Evolutionary conservation across 2,888 invertebrate genomes (phyloP), one percentile per base, ranked within the genome.

Genomic region (Apamea epomidion): DNA sequence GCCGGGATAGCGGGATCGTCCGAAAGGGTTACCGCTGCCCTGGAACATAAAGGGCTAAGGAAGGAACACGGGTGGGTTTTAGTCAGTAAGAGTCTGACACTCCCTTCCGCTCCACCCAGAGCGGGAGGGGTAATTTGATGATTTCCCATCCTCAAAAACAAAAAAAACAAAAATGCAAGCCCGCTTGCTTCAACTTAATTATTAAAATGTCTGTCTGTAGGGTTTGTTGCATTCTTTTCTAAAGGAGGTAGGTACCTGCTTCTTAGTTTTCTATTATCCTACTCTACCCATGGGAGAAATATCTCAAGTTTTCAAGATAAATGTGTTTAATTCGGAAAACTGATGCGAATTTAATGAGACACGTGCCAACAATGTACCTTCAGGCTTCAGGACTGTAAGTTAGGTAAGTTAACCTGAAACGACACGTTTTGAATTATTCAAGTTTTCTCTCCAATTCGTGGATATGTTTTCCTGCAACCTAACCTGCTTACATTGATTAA

Each of bases 401-500:
- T 64, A 42, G 65, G 48, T 37, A 64, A 77, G 42, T 78, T 64
- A 42, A 78, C 42, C 29, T 64, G 42, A 25, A 78, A 65, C 37
- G 42, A 77, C 42, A 25, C 42, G 51, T 21, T 78, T 78, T 78
- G 51, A 51, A 78, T 77, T 32, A 54, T 78, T 77, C 25, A 62
- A 64, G 16, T 42, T 32, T 64, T 64, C 29, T 25, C 37, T 18
- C 21, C 42, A 78, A 64, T 25, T 48, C 37, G 6, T 42, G 37
- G 16, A 45, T 32, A 45, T 58, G 14, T 75, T 75, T 75, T 29
- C 16, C 10, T 42, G n/a, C 6, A 75, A 54, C 74, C 42, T 16
- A 29, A 21, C 29, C 21, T 51, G 21, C 8, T 68, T 42, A 45
- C 21, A 70, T 70, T 51, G 29, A 51, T 25, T 32, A 32, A 25